Evolutionary conservation across 2,113 vertebrate species (phyloP), one percentile per base, ranked within the genome.

Genomic region (Heterochromis multidens): DNA sequence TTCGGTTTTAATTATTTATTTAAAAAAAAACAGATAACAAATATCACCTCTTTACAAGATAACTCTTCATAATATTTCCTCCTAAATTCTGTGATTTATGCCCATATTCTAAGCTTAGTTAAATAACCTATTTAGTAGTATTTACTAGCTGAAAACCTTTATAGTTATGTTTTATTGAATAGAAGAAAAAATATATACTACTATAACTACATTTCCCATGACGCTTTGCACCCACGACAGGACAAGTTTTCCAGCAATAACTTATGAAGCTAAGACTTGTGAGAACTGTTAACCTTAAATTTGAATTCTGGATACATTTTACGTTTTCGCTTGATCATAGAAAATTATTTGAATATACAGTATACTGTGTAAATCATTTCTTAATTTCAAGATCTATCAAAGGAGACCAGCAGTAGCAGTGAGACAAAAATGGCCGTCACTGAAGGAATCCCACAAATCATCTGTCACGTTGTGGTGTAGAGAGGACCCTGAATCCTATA

Each of bases 251-350:
- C 27, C 25, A 70, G 23, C 46, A 19, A 46, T 46, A 46, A 46
- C 5, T 27, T 70, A 23, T 70, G 23, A 70, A 0, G 9, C n/a
- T 17, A 70, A 70, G 63, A 70, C 62, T 65, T 7, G 35, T 25
- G 62, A 40, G 35, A 65, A 65, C 23, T 43, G 25, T 70, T 70
- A 46, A 67, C 23, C 63, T 70, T 70, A 37, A 70, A 46, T 70
- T 0, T 4, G 43, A 70, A 70, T 43, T 37, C 37, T 8, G 27
- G 14, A 70, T 70, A n/a, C 8, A 27, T 9, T 37, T 37, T 37
- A 7, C 35, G 35, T 35, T 33, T 33, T 33, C 7, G 33, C 7
- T 35, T 35, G 33, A 7, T 35, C 33, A 35, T 7, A 35, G 5
- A 35, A 35, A 7, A 35, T 35, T 2, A 35, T 35, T 35, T 35